phyloP scores from a whole-genome alignment of 2,113 vertebrate species.

The Alaudala cheleensis region DNA sequence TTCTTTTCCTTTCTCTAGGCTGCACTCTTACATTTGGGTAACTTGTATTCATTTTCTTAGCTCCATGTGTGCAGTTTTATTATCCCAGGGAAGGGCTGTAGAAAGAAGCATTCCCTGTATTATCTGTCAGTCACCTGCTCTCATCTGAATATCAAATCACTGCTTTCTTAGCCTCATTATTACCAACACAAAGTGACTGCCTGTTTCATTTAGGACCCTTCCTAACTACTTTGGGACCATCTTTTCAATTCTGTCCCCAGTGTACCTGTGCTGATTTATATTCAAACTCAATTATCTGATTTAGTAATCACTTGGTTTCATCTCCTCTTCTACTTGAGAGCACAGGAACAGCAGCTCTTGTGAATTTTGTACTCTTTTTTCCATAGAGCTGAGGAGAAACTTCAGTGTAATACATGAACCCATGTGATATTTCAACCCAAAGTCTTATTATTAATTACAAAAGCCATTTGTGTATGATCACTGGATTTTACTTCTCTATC shows the following conservation, averaged over 20 bases:
- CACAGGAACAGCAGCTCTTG: not conserved
- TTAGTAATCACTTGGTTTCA: not conserved
- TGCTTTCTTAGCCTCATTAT: not conserved
- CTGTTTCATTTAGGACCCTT: not conserved
- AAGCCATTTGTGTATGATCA: not conserved
- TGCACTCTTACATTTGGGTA: not conserved
- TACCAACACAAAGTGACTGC: not conserved
- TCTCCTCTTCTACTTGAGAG: not conserved
- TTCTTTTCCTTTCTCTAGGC: not conserved
- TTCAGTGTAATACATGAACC: not conserved
- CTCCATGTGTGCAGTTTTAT: not conserved
- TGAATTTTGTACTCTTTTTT: not conserved
- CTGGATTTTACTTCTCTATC: not conserved
- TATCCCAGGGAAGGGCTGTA: not conserved
- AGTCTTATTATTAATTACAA: not conserved
- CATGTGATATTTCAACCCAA: not conserved
- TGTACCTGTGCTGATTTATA: not conserved
- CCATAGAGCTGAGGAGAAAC: not conserved
- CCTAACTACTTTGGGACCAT: not conserved
- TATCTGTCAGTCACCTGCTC: not conserved
- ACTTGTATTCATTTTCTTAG: not conserved
- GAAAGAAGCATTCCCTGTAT: not conserved
- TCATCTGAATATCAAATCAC: not conserved
- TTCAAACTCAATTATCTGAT: not conserved
- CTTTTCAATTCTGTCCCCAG: not conserved